These are phyloP conservation scores for Psittacula cyanocephala DNA, from an alignment of 2,113 vertebrate species.

Conservation along the genomic window DNA sequence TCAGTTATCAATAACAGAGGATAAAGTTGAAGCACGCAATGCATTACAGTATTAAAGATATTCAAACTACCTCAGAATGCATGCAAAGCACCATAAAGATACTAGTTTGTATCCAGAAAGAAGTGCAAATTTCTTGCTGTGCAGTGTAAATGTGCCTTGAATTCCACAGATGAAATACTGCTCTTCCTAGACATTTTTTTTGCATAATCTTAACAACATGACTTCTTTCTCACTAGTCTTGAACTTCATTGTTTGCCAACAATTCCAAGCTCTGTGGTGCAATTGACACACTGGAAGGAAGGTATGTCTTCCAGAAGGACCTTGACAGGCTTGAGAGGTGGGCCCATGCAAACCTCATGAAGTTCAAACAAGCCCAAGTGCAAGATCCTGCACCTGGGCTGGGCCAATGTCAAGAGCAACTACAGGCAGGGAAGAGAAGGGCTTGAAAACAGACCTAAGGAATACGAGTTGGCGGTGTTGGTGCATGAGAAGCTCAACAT, in stretches of 20 bases:
- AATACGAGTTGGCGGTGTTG: neutral
- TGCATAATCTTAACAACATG: neutral
- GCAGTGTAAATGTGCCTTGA: rapidly evolving
- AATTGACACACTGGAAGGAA: neutral
- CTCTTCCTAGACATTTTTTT: neutral
- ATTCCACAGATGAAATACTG: neutral
- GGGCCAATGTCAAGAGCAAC: neutral
- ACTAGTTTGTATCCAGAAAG: neutral
- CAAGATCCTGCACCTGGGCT: neutral
- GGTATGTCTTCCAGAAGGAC: neutral
- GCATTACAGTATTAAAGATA: neutral
- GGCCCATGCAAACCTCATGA: neutral
- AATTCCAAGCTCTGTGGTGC: neutral
- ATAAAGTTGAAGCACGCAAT: neutral
- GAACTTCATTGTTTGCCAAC: neutral
- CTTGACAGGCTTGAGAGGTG: neutral
- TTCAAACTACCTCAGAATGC: neutral
- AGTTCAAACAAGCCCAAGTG: neutral
- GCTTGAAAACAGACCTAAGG: neutral
- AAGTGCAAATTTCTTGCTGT: neutral
- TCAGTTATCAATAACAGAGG: neutral
- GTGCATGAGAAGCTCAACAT: neutral
- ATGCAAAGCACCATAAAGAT: neutral
- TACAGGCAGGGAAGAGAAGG: neutral
- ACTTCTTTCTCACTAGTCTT: neutral